Evolutionary conservation across 2,888 invertebrate species (phyloP), one percentile per base, ranked within the genome.

Genomic region (Cataglyphis altisquamis): DNA sequence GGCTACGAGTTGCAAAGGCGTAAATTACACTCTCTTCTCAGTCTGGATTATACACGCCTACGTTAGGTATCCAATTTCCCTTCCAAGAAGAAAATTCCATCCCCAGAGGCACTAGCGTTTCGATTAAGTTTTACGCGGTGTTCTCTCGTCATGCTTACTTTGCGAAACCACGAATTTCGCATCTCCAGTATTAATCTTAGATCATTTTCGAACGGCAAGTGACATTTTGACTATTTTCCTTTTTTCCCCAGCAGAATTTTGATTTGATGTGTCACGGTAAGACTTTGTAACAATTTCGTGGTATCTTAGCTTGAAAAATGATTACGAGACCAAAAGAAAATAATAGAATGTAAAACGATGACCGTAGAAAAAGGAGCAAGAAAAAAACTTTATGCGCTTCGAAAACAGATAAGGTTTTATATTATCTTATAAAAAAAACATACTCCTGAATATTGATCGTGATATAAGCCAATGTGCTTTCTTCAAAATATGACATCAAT

Each of bases 21-120:
- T 60, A 48, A 74, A 63, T 74, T 74, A 63, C 45, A 15, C 6
- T 68, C 18, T 8, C 15, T 52, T 15, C 25, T 62, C 32, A 32
- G 32, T 48, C 45, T 15, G 45, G 32, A 32, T 74, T 63, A 60
- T 12, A 29, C 32, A 25, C 45, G 12, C 62, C 45, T 74, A 45
- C 45, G 21, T 72, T 21, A 4, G 18, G 3, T 3, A 60, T 12
- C 29, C 1, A 41, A 74, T 45, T 15, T 62, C 32, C 8, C 5
- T 73, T 60, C 21, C n/a, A 15, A 45, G 41, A 45, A 5, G 2
- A 12, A 62, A 8, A 45, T 45, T 63, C 3, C 3, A 32, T 21
- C 36, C 32, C 45, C 21, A 29, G 45, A 62, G 36, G 32, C 15
- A 32, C n/a, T 39, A 32, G 45, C 21, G 18, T 74, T 48, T 36